Evolutionary conservation across 2,888 invertebrate genomes (phyloP).

Genomic region (Leucophora obtusa): DNA sequence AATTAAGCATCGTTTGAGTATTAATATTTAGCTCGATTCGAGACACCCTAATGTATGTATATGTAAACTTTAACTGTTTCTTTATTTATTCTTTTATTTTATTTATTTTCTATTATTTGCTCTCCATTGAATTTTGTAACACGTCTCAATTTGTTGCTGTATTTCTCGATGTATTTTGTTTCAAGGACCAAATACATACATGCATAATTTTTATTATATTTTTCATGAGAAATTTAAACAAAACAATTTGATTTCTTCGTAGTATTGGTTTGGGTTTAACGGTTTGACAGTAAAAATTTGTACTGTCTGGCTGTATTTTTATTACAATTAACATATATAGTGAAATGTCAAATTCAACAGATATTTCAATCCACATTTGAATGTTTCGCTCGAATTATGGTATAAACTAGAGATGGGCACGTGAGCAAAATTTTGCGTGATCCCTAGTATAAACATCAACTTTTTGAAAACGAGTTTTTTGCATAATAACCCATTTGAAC

Average conservation of each 20-base stretch:
- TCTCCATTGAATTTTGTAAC: background rate
- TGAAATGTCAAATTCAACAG: no score
- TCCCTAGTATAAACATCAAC: no score
- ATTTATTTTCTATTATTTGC: background rate
- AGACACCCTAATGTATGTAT: no score
- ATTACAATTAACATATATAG: background rate
- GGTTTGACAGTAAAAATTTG: background rate
- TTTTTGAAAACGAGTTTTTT: no score
- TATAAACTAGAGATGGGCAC: no score
- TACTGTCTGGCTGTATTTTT: background rate
- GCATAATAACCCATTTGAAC: no score
- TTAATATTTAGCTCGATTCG: no score
- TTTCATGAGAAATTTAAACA: constrained; percentile 27
- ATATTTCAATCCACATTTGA: no score
- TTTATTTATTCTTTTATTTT: background rate
- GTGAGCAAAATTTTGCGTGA: no score
- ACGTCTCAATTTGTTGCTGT: constrained; percentile 9
- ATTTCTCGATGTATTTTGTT: background rate
- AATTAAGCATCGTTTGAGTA: no score
- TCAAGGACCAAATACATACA: no score
- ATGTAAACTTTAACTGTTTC: background rate
- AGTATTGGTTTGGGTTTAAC: background rate
- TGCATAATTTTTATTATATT: constrained; percentile 9
- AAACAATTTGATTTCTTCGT: constrained; percentile 21
- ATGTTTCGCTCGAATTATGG: no score